Evolutionary conservation across 2,888 invertebrate species (phyloP), one percentile per base, ranked within the genome.

Genomic region (Oeneis ivallda): DNA sequence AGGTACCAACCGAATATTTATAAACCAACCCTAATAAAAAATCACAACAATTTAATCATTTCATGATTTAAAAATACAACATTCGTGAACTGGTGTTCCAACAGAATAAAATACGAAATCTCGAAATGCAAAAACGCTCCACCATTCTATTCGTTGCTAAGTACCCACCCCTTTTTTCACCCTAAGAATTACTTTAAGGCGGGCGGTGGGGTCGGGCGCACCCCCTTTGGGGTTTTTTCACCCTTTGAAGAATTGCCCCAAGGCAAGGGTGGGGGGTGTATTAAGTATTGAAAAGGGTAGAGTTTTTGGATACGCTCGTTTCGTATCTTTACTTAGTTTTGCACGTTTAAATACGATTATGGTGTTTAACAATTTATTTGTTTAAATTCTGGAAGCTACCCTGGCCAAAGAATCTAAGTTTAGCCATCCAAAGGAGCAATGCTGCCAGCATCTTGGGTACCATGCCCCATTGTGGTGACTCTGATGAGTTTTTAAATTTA

Each of bases 211-310:
- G 76, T 66, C 63, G 72, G 73, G 72, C 62, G 64, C 72, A 70
- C 75, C 66, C 66, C 63, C 68, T 69, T 73, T 72, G 80, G 82
- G 85, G 84, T 91, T 91, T 91, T 91, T 91, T 89, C 89, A 85
- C 91, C 91, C 90, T 89, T 90, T 89, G 90, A 91, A 91, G 90
- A 91, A 91, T 90, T 89, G 88, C 88, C 89, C 89, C 81, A 89
- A 89, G 88, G 89, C 88, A 82, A 79, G 83, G 82, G 87, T 88
- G 87, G 82, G 74, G 73, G 83, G 61, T 79, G 84, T 85, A 80
- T 79, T 83, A 83, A 84, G 86, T 86, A 89, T 88, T 85, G 86
- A 86, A 89, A 89, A 89, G 87, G 89, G 89, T 83, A 74, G 78
- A 81, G 85, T 89, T 89, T 89, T 89, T 88, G 86, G 66, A 57